A percentile compares a stretch with the other conserved stretches of the same genome.
phyloP scores from a whole-genome alignment of 2,797 vertebrate species.

The Pseudomugil gertrudae region DNA sequence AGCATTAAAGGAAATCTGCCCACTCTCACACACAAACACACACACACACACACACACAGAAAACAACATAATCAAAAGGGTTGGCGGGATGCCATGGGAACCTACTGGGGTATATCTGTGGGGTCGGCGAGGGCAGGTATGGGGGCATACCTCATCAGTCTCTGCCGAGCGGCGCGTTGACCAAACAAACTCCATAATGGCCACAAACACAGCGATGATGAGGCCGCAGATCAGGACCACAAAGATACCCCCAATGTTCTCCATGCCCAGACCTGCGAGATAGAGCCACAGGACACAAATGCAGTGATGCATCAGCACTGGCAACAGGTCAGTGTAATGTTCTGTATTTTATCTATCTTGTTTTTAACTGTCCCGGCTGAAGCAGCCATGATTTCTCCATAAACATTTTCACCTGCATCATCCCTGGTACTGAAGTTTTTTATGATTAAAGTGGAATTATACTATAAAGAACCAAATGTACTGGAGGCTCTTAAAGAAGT shows the following conservation, averaged over 20 bases:
- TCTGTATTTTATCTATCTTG: neutral
- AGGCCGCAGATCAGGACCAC: constrained; percentile 92
- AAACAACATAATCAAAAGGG: constrained; percentile 65
- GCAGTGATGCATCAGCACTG: neutral
- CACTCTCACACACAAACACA: constrained; percentile 27
- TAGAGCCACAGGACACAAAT: constrained; percentile 15
- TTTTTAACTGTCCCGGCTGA: neutral
- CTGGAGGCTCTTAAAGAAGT: neutral
- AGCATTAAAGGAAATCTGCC: constrained; percentile 42
- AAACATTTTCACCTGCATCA: neutral
- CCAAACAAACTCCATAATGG: constrained; percentile 93
- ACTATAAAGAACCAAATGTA: neutral
- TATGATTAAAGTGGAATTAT: neutral
- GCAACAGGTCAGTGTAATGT: neutral
- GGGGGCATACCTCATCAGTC: constrained; percentile 85
- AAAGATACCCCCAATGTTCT: constrained; percentile 92
- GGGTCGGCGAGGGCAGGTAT: constrained; percentile 5
- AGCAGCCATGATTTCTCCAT: neutral
- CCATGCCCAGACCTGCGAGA: constrained; percentile 88
- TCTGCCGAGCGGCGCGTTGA: constrained; percentile 87
- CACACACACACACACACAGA: constrained; percentile 20
- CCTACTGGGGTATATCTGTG: constrained; percentile 70
- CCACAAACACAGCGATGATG: constrained; percentile 91
- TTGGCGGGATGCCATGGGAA: constrained; percentile 76
- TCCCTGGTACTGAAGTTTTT: neutral